phyloP scores from a whole-genome alignment of 2,888 invertebrate genomes.

The Caenorhabditis zanzibari region DNA sequence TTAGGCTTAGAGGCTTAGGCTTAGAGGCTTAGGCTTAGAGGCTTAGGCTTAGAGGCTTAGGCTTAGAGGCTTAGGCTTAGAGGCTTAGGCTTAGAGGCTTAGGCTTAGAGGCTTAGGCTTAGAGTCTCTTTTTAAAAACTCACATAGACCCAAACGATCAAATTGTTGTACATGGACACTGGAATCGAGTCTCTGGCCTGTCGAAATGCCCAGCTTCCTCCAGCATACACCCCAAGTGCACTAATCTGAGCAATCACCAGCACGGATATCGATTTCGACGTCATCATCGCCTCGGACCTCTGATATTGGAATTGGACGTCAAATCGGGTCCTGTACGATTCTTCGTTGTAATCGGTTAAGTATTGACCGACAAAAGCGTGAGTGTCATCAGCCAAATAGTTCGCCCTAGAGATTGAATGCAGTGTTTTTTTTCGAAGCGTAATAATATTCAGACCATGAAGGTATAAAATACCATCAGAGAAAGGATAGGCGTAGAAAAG shows the following conservation, averaged over 20 bases:
- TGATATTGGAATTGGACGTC: conserved; percentile 57
- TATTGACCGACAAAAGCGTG: conserved; percentile 45
- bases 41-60: too few relatives aligned
- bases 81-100: too few relatives aligned
- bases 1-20: too few relatives aligned
- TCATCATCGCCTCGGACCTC: conserved; percentile 54
- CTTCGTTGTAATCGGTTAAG: conserved; percentile 44
- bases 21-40: too few relatives aligned
- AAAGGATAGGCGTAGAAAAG: too few relatives aligned
- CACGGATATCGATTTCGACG: conserved; percentile 51
- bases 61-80: too few relatives aligned
- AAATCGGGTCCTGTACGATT: conserved; percentile 52
- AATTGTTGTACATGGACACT: conserved; percentile 43
- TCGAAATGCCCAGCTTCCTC: conserved; percentile 50
- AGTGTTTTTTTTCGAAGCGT: neutral
- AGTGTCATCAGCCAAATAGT: conserved; percentile 43
- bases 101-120: too few relatives aligned
- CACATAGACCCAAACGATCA: conserved; percentile 57
- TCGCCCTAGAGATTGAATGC: conserved; percentile 21
- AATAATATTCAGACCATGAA: too few relatives aligned
- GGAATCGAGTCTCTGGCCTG: conserved; percentile 33
- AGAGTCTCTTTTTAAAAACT: too few relatives aligned
- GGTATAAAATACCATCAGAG: neutral
- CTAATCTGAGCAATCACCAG: conserved; percentile 56
- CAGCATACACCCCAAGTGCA: conserved; percentile 40